Conservation (phyloP, 2,888 invertebrate genomes). For the Eristalis arbustorum region DNA sequence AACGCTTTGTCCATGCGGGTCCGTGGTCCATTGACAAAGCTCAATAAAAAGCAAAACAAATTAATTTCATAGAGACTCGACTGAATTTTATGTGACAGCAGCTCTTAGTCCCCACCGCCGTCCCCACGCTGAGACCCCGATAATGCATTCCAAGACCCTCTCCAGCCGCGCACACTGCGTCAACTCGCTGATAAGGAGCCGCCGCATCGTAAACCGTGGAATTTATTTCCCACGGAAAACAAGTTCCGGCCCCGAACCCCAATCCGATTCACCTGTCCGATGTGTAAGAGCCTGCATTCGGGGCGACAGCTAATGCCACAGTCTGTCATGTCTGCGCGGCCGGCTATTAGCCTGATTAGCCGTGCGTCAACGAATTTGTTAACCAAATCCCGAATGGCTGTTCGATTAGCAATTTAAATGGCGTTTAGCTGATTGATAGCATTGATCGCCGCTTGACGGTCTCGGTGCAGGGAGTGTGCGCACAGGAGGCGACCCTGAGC, state of each 20-base stretch:
- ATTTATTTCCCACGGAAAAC: conserved; percentile 13
- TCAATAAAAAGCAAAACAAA: background rate
- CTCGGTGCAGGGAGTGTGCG: background rate
- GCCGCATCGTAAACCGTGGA: conserved; percentile 23
- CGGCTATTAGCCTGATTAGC: conserved; percentile 42
- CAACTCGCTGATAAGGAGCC: conserved; percentile 21
- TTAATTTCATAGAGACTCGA: background rate
- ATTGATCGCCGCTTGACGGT: conserved; percentile 28
- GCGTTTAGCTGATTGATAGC: conserved; percentile 39
- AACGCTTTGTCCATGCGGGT: conserved; percentile 8
- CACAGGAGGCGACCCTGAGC: background rate
- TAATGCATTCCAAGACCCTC: conserved; percentile 14
- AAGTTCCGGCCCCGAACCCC: background rate
- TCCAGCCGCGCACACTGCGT: background rate
- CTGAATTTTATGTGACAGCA: conserved; percentile 8
- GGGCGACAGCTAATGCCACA: conserved; percentile 30
- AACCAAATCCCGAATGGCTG: conserved; percentile 31
- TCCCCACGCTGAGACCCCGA: background rate
- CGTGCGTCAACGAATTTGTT: conserved; percentile 38
- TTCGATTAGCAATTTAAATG: conserved; percentile 53
- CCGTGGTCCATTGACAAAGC: background rate
- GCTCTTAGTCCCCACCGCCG: background rate
- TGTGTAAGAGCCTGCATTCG: conserved; percentile 13
- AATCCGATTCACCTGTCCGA: background rate
- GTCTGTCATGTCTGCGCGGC: conserved; percentile 33